A percentile compares a stretch with the other conserved stretches of the same genome.
Conservation (phyloP, 2,113 vertebrate genomes). For the Regulus satrapa region DNA sequence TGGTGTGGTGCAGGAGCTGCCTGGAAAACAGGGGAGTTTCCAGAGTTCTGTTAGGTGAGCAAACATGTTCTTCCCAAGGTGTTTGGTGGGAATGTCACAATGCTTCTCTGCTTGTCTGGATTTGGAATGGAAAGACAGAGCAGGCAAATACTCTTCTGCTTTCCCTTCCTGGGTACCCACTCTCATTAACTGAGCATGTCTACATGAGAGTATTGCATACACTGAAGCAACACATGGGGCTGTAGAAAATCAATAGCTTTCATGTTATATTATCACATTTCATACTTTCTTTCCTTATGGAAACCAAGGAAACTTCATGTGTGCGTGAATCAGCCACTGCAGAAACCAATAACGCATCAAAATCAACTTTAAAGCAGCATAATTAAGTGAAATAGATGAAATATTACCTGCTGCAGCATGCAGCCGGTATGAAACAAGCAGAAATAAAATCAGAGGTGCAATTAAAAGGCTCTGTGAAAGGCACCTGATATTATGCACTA, state of each 20-base stretch:
- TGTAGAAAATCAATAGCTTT: neutral
- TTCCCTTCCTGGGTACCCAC: neutral
- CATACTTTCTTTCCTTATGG: neutral
- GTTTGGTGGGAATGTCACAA: neutral
- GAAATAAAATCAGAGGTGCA: neutral
- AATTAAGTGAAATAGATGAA: neutral
- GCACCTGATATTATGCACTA: neutral
- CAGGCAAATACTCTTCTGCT: neutral
- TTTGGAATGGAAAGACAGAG: neutral
- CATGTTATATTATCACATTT: neutral
- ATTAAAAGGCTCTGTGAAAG: neutral
- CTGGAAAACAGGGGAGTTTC: neutral
- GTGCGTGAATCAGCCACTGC: neutral
- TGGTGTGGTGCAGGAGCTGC: neutral
- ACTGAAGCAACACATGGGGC: neutral
- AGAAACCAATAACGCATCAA: neutral
- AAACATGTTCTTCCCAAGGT: rapidly evolving
- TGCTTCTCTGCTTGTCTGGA: neutral
- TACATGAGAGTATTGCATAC: neutral
- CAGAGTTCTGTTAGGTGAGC: neutral
- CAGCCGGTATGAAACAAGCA: neutral
- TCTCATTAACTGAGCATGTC: too few species aligned
- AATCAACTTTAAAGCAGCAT: neutral
- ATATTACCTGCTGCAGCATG: neutral
- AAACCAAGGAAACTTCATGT: neutral